phyloP scores from a whole-genome alignment of 2,797 vertebrate genomes.

The Eulemur mongoz region DNA sequence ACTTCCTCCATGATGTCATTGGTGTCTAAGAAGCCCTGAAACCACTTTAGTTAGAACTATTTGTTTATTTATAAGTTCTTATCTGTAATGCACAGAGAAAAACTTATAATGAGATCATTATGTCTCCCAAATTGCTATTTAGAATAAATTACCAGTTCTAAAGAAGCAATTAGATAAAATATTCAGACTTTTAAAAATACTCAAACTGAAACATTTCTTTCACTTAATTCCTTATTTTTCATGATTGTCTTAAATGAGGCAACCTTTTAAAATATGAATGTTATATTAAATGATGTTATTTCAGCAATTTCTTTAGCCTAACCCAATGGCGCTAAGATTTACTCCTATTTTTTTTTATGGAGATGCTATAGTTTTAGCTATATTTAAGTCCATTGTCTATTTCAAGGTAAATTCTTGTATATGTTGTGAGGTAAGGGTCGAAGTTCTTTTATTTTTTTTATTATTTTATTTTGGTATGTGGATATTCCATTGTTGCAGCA shows the following conservation, averaged over 20 bases:
- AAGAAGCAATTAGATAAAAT: conserved; percentile 7
- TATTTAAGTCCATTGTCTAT: not conserved
- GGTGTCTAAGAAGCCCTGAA: conserved; percentile 9
- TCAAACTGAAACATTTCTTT: conserved; percentile 6
- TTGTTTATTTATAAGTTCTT: conserved; percentile 42
- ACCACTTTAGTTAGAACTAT: conserved; percentile 21
- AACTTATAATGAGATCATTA: not conserved
- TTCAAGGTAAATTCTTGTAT: not conserved
- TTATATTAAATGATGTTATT: not conserved
- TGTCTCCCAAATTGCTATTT: conserved; percentile 23
- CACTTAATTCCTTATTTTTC: conserved; percentile 15
- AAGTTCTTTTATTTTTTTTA: not conserved
- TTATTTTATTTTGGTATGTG: not conserved
- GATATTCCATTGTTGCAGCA: not conserved
- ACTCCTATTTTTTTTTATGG: not conserved
- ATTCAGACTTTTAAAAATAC: not conserved
- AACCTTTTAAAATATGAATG: not conserved
- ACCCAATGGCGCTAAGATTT: not conserved
- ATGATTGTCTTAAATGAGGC: not conserved
- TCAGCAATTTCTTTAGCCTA: not conserved
- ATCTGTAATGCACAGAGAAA: not conserved
- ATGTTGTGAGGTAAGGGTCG: not conserved
- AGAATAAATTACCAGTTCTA: conserved; percentile 43
- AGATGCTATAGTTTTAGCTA: not conserved
- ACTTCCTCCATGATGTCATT: conserved; percentile 30